phyloP scores from a whole-genome alignment of 2,113 vertebrate genomes.

The Dasyornis broadbenti region DNA sequence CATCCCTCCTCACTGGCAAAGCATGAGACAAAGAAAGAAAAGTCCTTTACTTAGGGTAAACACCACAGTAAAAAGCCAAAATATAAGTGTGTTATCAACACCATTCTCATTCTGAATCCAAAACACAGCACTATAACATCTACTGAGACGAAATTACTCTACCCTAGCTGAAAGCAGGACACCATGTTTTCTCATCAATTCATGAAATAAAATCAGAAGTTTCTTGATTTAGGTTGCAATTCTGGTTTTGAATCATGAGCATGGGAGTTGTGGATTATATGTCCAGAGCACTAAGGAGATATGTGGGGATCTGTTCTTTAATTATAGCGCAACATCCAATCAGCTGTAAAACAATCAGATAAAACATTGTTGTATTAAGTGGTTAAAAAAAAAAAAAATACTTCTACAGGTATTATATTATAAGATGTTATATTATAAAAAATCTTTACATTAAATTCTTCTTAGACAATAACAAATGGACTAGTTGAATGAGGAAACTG shows the following conservation, averaged over 20 bases:
- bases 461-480: neutral
- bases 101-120: neutral
- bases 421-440: neutral
- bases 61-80: neutral
- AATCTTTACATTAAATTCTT: neutral
- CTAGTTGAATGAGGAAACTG: neutral
- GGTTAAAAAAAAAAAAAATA: neutral
- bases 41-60: neutral
- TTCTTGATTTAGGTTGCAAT: neutral
- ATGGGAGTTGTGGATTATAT: neutral
- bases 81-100: neutral
- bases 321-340: neutral
- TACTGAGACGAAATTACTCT: neutral
- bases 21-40: neutral
- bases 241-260: neutral
- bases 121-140: neutral
- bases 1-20: neutral
- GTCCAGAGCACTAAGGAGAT: neutral
- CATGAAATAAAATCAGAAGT: neutral
- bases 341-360: neutral
- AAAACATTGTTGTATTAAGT: neutral
- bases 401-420: neutral
- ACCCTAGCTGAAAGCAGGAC: neutral
- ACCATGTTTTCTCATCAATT: neutral
- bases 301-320: neutral